Evolutionary conservation across 2,888 invertebrate genomes (phyloP).

Genomic region (Platycheirus rosarum): DNA sequence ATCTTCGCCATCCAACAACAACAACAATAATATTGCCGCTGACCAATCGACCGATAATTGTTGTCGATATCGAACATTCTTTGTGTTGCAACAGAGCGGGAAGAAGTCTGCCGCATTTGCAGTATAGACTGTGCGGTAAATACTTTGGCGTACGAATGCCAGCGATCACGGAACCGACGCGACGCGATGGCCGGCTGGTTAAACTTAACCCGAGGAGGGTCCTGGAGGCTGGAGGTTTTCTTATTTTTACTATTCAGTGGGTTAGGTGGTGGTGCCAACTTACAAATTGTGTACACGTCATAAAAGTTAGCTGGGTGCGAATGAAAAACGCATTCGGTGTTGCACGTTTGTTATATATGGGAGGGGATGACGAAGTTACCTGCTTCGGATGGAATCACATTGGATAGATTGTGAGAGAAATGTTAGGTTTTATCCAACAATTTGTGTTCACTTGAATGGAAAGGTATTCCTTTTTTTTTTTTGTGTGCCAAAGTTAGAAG

Average conservation of each 20-base stretch:
- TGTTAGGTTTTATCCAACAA: conserved; percentile 34
- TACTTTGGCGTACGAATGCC: conserved; percentile 55
- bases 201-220: conserved; percentile 52
- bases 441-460: conserved; percentile 37
- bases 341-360: conserved; percentile 7
- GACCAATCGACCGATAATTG: conserved; percentile 69
- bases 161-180: conserved; percentile 50
- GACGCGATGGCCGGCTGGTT: conserved; percentile 17
- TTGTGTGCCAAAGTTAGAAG: neutral
- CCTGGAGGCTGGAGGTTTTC: conserved; percentile 33
- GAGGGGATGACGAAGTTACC: neutral
- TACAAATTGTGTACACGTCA: conserved; percentile 72
- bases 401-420: conserved; percentile 34
- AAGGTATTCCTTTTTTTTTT: conserved; percentile 12
- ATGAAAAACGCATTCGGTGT: conserved; percentile 59
- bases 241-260: neutral
- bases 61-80: conserved; percentile 48
- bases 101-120: conserved; percentile 45
- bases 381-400: conserved; percentile 44
- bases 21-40: no score
- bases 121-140: conserved; percentile 15
- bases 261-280: conserved; percentile 56
- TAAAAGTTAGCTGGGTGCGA: conserved; percentile 71
- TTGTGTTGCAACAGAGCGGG: neutral
- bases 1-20: conserved; percentile 36